Evolutionary conservation across 2,113 vertebrate species (phyloP).

Genomic region (Aspiorhynchus laticeps): DNA sequence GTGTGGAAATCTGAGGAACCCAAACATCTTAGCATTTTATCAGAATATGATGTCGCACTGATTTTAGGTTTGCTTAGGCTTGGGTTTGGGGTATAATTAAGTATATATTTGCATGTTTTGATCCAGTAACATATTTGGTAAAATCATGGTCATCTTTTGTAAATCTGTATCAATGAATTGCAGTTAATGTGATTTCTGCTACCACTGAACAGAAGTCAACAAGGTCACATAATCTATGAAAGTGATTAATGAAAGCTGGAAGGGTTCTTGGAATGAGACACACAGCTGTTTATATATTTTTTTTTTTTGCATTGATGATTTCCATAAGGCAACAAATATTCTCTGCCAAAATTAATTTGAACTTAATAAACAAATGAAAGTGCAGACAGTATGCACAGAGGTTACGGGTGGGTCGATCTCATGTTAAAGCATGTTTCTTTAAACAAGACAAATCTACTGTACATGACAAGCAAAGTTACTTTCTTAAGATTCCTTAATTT

Average conservation of each 20-base stretch:
- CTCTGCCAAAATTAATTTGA: neutral
- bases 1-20: too few relatives aligned
- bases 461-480: neutral
- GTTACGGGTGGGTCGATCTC: neutral
- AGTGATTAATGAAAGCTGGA: neutral
- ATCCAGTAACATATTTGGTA: too few relatives aligned
- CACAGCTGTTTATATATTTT: neutral
- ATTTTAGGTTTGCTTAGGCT: too few relatives aligned
- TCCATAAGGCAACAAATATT: neutral
- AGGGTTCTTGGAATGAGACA: neutral
- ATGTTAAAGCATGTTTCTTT: too few relatives aligned
- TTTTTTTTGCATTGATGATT: constrained; percentile 2
- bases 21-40: too few relatives aligned
- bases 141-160: too few relatives aligned
- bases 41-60: too few relatives aligned
- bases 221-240: neutral
- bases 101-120: too few relatives aligned
- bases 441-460: neutral
- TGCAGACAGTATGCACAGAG: neutral
- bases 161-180: too few relatives aligned
- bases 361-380: neutral
- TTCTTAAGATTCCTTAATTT: neutral
- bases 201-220: neutral
- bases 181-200: neutral
- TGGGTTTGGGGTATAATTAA: too few relatives aligned